These are phyloP conservation scores for Cantharis nigra DNA, from an alignment of 2,888 invertebrate species.

Conservation along the genomic window DNA sequence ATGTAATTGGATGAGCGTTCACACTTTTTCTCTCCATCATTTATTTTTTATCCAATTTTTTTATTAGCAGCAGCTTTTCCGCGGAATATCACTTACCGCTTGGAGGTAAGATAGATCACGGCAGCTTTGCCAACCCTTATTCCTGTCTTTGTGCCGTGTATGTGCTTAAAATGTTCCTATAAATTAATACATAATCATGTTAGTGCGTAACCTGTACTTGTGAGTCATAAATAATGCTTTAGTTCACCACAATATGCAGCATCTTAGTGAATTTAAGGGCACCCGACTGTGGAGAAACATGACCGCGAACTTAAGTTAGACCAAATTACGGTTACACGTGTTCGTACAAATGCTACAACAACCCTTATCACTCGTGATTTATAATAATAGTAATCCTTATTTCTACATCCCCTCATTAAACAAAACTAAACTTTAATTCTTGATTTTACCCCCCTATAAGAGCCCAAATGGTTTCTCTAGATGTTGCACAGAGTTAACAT, in stretches of 20 bases:
- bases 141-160: not conserved
- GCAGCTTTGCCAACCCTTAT: not conserved
- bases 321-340: conserved; percentile 27
- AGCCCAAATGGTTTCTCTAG: not conserved
- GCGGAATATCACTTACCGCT: not conserved
- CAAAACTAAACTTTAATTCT: conserved; percentile 5
- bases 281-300: conserved; percentile 22
- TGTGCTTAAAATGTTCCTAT: not conserved
- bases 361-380: conserved; percentile 22
- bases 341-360: conserved; percentile 25
- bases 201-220: not conserved
- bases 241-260: conserved; percentile 11
- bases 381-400: conserved; percentile 11
- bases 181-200: not conserved
- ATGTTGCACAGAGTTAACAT: conserved; percentile 14
- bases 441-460: not conserved
- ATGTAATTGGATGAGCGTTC: not conserved
- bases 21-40: not conserved
- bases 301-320: conserved; percentile 25
- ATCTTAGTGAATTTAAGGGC: conserved; percentile 19
- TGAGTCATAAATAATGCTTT: conserved; percentile 14
- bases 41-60: not conserved
- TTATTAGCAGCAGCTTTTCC: not conserved
- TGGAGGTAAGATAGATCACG: not conserved
- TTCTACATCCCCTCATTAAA: not conserved